Conservation (phyloP, 2,113 vertebrate genomes). For the Pseudonaja textilis region DNA sequence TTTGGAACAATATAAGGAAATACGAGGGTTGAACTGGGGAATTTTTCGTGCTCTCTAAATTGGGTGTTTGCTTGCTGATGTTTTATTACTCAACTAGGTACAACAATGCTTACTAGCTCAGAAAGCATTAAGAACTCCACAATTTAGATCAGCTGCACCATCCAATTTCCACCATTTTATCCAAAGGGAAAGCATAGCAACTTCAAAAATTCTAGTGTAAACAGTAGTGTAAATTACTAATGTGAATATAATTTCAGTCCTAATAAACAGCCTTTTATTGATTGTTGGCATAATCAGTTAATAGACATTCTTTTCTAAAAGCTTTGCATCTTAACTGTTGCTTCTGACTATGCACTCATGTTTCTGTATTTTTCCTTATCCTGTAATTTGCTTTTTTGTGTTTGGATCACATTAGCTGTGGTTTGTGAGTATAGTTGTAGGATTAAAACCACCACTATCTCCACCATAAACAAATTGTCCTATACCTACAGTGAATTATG, state of each 20-base stretch:
- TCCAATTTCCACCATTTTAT: not conserved
- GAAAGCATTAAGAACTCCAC: not conserved
- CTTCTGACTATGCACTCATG: no score
- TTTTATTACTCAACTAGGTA: not conserved
- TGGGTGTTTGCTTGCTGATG: not conserved
- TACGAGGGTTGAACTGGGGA: not conserved
- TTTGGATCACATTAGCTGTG: not conserved
- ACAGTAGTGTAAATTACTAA: not conserved
- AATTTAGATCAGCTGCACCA: not conserved
- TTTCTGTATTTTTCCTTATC: not conserved
- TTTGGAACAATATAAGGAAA: not conserved
- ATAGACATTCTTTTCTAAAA: not conserved
- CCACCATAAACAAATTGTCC: not conserved
- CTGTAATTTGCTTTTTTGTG: not conserved
- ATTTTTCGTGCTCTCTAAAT: not conserved
- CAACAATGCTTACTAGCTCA: not conserved
- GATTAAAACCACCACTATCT: not conserved
- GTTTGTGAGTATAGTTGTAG: not conserved
- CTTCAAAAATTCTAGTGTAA: not conserved
- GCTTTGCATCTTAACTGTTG: not conserved
- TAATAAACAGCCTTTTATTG: not conserved
- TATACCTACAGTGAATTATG: not conserved
- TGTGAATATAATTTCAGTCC: not conserved
- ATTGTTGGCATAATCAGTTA: not conserved
- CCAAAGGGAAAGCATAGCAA: not conserved